These are phyloP conservation scores for Plodia interpunctella DNA, from an alignment of 1,140 invertebrate species.

Conservation along the genomic window DNA sequence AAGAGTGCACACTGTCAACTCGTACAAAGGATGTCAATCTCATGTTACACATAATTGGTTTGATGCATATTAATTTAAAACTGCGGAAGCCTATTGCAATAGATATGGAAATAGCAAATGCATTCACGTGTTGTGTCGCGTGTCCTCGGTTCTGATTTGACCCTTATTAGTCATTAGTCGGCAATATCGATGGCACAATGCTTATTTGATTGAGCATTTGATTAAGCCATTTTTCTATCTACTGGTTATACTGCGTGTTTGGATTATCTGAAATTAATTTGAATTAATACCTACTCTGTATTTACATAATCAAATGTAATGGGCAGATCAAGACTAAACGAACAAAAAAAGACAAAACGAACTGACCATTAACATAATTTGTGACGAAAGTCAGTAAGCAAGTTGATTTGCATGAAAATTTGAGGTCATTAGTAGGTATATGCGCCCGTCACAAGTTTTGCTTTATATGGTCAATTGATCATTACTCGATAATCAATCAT, in stretches of 20 bases:
- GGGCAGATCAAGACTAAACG: no score
- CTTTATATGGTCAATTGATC: no score
- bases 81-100: slow-evolving; percentile 15
- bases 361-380: no score
- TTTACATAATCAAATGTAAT: no score
- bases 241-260: neutral
- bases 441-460: no score
- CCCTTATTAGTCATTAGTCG: neutral
- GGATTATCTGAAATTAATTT: no score
- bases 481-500: no score
- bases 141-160: slow-evolving; percentile 3
- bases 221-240: neutral
- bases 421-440: no score
- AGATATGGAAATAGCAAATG: slow-evolving; percentile 17
- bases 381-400: no score
- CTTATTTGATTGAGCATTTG: neutral
- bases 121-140: slow-evolving; percentile 17
- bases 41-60: slow-evolving; percentile 18
- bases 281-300: no score
- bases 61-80: slow-evolving; percentile 19
- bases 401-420: no score
- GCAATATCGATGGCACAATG: neutral
- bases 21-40: slow-evolving; percentile 15
- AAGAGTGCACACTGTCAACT: neutral
- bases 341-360: no score